phyloP scores from a whole-genome alignment of 2,888 invertebrate genomes.

The Cinara cedri region DNA sequence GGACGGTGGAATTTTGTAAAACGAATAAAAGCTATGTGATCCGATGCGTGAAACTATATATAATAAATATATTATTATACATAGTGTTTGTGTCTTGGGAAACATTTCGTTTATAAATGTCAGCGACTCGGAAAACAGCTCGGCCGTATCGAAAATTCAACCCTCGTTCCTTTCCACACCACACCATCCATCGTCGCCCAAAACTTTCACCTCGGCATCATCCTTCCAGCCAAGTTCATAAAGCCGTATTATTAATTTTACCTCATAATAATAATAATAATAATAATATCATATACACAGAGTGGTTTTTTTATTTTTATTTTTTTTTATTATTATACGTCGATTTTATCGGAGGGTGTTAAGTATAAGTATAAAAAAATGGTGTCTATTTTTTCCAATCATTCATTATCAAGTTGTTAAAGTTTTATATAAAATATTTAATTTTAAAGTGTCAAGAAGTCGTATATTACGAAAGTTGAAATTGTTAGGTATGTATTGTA shows the following conservation, averaged over 20 bases:
- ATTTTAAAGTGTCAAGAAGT: too few species aligned
- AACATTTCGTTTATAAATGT: conserved; percentile 56
- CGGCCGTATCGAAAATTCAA: conserved; percentile 45
- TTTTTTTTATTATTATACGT: too few species aligned
- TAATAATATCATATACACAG: too few species aligned
- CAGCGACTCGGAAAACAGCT: conserved; percentile 54
- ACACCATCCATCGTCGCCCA: background rate
- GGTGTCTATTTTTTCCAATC: too few species aligned
- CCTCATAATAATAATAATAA: conserved; percentile 13
- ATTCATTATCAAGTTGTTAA: too few species aligned
- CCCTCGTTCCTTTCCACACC: background rate
- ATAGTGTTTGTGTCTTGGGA: conserved; percentile 35
- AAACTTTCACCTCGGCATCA: too few species aligned
- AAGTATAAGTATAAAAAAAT: too few species aligned
- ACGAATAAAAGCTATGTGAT: conserved; percentile 49
- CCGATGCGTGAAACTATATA: conserved; percentile 50
- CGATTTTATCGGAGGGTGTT: too few species aligned
- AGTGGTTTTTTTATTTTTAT: background rate
- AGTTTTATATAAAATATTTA: too few species aligned
- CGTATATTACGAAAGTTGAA: too few species aligned
- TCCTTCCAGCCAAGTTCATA: background rate
- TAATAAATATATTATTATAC: background rate
- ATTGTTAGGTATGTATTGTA: too few species aligned
- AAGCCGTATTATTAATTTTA: conserved; percentile 50
- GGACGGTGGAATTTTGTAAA: conserved; percentile 21